Conservation (phyloP, 2,113 vertebrate species). For the Oncorhynchus tshawytscha region DNA sequence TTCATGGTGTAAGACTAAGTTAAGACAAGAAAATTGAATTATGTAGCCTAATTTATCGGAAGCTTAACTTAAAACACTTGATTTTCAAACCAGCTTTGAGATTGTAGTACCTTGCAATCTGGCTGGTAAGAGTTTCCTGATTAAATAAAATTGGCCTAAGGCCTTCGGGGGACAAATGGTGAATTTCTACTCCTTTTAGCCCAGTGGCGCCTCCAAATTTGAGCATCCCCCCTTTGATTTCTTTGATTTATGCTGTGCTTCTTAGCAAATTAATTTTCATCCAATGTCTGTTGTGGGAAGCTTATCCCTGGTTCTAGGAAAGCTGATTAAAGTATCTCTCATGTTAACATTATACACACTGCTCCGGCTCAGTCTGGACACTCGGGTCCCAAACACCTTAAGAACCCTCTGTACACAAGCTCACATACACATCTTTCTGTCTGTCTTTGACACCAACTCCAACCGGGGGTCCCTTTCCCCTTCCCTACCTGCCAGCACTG, state of each 20-base stretch:
- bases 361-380: conserved; percentile 78
- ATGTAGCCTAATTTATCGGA: background rate
- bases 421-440: conserved; percentile 66
- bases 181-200: too few relatives aligned
- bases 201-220: background rate
- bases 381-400: conserved; percentile 80
- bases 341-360: conserved; percentile 72
- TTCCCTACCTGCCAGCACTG: conserved; percentile 88
- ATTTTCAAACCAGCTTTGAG: background rate
- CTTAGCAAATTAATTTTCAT: conserved; percentile 14
- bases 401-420: conserved; percentile 57
- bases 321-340: conserved; percentile 49
- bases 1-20: background rate
- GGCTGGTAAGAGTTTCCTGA: too few relatives aligned
- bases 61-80: background rate
- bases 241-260: background rate
- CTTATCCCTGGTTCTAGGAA: conserved; percentile 77
- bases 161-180: too few relatives aligned
- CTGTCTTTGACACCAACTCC: conserved; percentile 69
- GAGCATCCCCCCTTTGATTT: background rate
- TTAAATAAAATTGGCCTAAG: too few relatives aligned
- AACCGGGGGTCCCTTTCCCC: conserved; percentile 78
- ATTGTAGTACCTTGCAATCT: too few relatives aligned
- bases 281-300: conserved; percentile 56
- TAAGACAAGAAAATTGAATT: background rate